Conservation (phyloP, 1,140 invertebrate species). For the Lucilia sericata region DNA sequence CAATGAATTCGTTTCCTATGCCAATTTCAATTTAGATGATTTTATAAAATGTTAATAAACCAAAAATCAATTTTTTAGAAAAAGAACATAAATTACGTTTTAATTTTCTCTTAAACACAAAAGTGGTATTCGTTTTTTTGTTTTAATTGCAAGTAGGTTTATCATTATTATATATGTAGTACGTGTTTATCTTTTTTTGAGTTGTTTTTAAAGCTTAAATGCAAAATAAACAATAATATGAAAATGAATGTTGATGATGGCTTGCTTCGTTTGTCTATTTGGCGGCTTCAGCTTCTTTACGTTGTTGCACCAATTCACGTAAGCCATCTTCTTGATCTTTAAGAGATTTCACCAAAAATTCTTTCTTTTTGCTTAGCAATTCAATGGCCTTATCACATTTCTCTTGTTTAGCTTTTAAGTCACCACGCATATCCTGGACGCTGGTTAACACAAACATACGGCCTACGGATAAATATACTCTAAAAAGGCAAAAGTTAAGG, state of each 20-base stretch:
- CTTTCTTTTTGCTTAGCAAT: slow-evolving; percentile 63
- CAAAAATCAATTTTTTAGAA: slow-evolving; percentile 19
- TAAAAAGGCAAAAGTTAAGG: slow-evolving; percentile 43
- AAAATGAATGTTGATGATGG: neutral
- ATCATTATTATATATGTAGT: neutral
- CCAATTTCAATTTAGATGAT: slow-evolving; percentile 83
- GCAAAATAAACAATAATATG: slow-evolving; percentile 14
- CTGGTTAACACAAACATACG: slow-evolving; percentile 66
- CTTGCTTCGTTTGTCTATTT: slow-evolving; percentile 51
- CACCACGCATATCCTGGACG: slow-evolving; percentile 62
- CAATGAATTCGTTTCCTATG: slow-evolving; percentile 92
- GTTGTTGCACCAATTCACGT: slow-evolving; percentile 64
- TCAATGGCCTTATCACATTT: slow-evolving; percentile 65
- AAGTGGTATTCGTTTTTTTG: neutral
- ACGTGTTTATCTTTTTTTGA: neutral
- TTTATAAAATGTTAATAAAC: slow-evolving; percentile 53
- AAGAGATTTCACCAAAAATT: slow-evolving; percentile 61
- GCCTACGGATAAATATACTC: slow-evolving; percentile 64
- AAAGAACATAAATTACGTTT: neutral
- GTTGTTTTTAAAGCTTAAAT: slow-evolving; percentile 31
- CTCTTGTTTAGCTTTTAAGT: slow-evolving; percentile 61
- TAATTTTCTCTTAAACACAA: slow-evolving; percentile 30
- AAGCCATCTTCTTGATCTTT: slow-evolving; percentile 66
- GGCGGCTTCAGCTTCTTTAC: slow-evolving; percentile 59
- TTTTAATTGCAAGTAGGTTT: slow-evolving; percentile 30